A percentile compares a stretch with the other conserved stretches of the same genome.
These are phyloP conservation scores for Chamaetylas fuelleborni DNA, from an alignment of 2,113 vertebrate genomes.

Conservation along the genomic window DNA sequence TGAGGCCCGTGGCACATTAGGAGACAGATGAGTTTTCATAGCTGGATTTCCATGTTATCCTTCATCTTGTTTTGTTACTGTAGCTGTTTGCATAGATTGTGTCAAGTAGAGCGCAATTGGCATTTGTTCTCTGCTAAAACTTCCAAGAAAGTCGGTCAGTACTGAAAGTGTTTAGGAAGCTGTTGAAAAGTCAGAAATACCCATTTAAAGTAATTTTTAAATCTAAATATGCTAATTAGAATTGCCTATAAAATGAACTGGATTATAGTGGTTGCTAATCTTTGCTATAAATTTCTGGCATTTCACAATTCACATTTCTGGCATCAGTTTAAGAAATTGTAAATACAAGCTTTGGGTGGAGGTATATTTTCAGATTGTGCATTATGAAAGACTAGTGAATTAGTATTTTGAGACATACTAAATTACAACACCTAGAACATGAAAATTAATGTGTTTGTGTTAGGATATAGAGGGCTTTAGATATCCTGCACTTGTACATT, in stretches of 20 bases:
- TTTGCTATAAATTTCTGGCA: not conserved
- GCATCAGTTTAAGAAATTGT: not conserved
- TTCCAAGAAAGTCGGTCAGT: not conserved
- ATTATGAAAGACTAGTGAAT: constrained; percentile 1
- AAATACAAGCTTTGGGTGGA: constrained; percentile 24
- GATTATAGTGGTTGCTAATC: not conserved
- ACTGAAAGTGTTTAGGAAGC: not conserved
- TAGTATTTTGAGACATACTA: not conserved
- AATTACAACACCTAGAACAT: not conserved
- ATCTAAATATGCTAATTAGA: not conserved
- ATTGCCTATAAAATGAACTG: not conserved
- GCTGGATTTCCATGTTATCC: not conserved
- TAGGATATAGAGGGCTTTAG: not conserved
- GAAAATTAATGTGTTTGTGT: not conserved
- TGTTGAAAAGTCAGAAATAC: not conserved
- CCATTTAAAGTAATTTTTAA: not conserved
- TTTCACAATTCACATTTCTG: not conserved
- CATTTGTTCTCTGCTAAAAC: not conserved
- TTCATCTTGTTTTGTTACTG: not conserved
- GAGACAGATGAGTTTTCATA: not conserved
- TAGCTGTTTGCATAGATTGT: not conserved
- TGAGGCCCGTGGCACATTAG: not conserved
- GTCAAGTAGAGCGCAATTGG: not conserved
- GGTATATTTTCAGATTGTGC: not conserved
- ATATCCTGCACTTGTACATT: not conserved